Base-by-base conservation (phyloP, 2,888 invertebrate genomes). In the Nomada ferruginata region DNA sequence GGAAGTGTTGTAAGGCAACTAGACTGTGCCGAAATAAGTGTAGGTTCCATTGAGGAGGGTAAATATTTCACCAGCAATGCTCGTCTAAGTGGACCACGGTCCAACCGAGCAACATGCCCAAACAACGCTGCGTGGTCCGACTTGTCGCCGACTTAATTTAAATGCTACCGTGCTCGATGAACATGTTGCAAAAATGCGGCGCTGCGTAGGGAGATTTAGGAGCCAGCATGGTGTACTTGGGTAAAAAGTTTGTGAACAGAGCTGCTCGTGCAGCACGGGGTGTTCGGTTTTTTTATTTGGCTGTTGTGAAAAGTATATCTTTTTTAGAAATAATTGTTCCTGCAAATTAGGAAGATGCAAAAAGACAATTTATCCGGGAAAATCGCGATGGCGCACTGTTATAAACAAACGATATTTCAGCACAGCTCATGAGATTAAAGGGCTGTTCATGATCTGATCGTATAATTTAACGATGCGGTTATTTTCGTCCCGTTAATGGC, bases 391-490 rank as follows among this genome's bases (percentile, higher is more conserved):
- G 50, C 4, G 18, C 5, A 26, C 61, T 53, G 47, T 72, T 64
- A 63, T 44, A 52, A 60, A 26, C 63, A 63, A 68, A 63, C 44
- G 61, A 26, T 18, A 63, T 60, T 66, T n/a, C 60, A 47, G n/a
- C 20, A 55, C 57, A 66, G 59, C 59, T 75, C 50, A 57, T 4
- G 69, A 66, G 53, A 52, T 68, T 71, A 60, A 57, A 29, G 18
- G 44, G 20, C 60, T 59, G 36, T 59, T 64, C 63, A 70, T 64
- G 59, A 66, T 63, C 26, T 26, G 79, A 70, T 61, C 74, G 65
- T 47, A 47, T 71, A 75, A 75, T 79, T 71, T 63, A 76, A 79
- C 80, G 72, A 76, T 29, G 76, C 55, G 76, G 76, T 82, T 82
- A 80, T 82, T 82, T 82, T 82, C 82, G 52, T 47, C 68, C 13